phyloP scores from a whole-genome alignment of 2,113 vertebrate species.

The Ctenomys sociabilis region DNA sequence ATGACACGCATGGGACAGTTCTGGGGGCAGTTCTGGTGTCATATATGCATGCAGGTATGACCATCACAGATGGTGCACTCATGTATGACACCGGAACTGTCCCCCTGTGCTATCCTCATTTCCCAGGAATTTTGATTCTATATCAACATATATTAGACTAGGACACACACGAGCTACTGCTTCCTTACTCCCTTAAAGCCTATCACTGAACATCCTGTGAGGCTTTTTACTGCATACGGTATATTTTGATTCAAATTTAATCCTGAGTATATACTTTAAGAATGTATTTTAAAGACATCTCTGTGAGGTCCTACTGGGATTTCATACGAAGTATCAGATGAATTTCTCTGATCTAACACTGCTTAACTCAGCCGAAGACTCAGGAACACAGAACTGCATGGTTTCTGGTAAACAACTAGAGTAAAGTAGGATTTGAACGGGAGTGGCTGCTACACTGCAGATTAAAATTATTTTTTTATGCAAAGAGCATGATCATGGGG shows the following conservation, averaged over 20 bases:
- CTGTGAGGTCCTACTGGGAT: neutral
- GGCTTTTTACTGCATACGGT: neutral
- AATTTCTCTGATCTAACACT: neutral
- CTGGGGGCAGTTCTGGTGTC: too few species aligned
- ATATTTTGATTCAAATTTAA: constrained; percentile 31
- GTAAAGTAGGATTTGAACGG: neutral
- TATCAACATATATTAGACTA: neutral
- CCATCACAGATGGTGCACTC: neutral
- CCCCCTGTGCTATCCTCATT: neutral
- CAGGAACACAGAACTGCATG: neutral
- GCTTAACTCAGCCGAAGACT: neutral
- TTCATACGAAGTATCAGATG: constrained; percentile 16
- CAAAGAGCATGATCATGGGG: constrained; percentile 11
- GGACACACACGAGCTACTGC: neutral
- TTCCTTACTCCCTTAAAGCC: neutral
- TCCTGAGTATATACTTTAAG: neutral
- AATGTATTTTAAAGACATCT: neutral
- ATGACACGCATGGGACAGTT: too few species aligned
- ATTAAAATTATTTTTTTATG: neutral
- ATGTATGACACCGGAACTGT: neutral
- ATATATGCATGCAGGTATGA: too few species aligned
- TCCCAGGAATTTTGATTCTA: constrained; percentile 36
- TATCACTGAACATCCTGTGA: neutral
- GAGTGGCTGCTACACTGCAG: neutral
- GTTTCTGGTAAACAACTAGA: neutral